These are phyloP conservation scores for Montipora cactus DNA, from an alignment of 64 coral and sea anemone genomes.

Conservation along the genomic window DNA sequence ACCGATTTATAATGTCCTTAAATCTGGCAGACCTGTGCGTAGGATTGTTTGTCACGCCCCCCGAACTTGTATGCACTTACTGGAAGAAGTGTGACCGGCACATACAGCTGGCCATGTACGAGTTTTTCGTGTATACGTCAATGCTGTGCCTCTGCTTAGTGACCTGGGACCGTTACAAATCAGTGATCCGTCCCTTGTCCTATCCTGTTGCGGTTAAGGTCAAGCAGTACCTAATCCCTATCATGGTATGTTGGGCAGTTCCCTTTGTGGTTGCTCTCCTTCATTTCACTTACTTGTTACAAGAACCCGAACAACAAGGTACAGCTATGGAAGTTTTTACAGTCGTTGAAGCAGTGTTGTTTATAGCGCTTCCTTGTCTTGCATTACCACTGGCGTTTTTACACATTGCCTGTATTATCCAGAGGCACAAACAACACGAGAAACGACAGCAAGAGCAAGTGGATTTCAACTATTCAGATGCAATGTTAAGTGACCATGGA, in stretches of 20 bases:
- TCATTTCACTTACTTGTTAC: slow-evolving; percentile 30
- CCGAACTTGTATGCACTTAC: slow-evolving; percentile 18
- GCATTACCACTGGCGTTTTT: slow-evolving; percentile 11
- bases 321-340: slow-evolving; percentile 14
- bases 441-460: slow-evolving; percentile 31
- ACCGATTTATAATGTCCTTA: slow-evolving; percentile 40
- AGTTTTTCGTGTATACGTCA: slow-evolving; percentile 47
- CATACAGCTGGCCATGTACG: slow-evolving; percentile 20
- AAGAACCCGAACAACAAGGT: not conserved
- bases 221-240: slow-evolving; percentile 3
- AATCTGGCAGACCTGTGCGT: slow-evolving; percentile 36
- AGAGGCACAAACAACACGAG: slow-evolving; percentile 21
- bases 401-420: slow-evolving; percentile 28
- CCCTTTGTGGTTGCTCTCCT: slow-evolving; percentile 27
- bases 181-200: slow-evolving; percentile 20
- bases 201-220: slow-evolving; percentile 13
- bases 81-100: not conserved
- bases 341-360: not conserved
- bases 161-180: slow-evolving; percentile 44
- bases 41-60: slow-evolving; percentile 27
- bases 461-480: slow-evolving; percentile 31
- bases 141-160: slow-evolving; percentile 24
- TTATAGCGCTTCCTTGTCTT: slow-evolving; percentile 30
- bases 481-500: not conserved
- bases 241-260: not conserved